Evolutionary conservation across 2,797 vertebrate species (phyloP).

Genomic region (Spea hammondii): DNA sequence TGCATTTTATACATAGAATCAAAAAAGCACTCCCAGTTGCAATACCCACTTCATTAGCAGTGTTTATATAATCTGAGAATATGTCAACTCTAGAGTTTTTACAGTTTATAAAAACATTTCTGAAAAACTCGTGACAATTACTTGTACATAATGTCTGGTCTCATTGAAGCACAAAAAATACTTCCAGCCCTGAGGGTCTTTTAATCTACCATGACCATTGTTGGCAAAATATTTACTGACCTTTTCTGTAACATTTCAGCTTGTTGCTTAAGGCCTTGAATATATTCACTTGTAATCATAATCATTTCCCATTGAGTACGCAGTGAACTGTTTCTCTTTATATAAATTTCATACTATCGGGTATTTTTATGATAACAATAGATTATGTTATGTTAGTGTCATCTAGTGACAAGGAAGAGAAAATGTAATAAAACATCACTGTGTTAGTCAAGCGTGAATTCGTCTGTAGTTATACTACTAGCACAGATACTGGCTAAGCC

Average conservation of each 20-base stretch:
- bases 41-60: too few relatives aligned
- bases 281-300: conserved; percentile 29
- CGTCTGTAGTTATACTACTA: too few relatives aligned
- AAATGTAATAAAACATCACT: too few relatives aligned
- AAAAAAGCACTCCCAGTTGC: too few relatives aligned
- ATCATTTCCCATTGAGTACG: conserved; percentile 6
- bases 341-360: too few relatives aligned
- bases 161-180: conserved; percentile 6
- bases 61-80: too few relatives aligned
- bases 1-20: too few relatives aligned
- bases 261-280: conserved; percentile 20
- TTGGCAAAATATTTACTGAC: conserved; percentile 36
- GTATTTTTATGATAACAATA: not conserved
- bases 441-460: too few relatives aligned
- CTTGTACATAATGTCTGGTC: conserved; percentile 3
- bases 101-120: not conserved
- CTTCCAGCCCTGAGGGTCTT: conserved; percentile 20
- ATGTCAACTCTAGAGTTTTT: too few relatives aligned
- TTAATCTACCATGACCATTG: conserved; percentile 29
- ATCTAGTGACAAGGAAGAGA: not conserved
- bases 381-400: not conserved
- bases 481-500: too few relatives aligned
- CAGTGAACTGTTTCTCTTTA: not conserved
- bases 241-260: conserved; percentile 31
- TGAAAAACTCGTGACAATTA: not conserved